Conservation (phyloP, 2,113 vertebrate species). For the Pseudonaja textilis region DNA sequence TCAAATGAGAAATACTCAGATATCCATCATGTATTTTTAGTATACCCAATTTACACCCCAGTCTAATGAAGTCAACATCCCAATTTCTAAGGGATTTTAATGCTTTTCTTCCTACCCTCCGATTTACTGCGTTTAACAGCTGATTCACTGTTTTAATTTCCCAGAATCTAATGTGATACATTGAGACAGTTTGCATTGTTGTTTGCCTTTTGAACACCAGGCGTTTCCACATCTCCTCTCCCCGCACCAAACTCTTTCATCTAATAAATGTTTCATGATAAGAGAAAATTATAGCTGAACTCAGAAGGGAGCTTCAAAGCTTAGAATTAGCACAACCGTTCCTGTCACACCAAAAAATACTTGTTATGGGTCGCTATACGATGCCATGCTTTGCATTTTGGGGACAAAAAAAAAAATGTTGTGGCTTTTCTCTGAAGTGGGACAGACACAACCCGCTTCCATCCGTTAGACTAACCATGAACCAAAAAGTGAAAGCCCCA, state of each 20-base stretch:
- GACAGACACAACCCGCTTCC: neutral
- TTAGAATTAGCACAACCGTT: neutral
- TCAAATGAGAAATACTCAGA: neutral
- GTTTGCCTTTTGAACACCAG: accelerated
- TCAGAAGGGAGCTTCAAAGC: slow-evolving; percentile 6
- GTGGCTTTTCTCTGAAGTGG: neutral
- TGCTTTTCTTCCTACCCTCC: neutral
- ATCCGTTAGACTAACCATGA: neutral
- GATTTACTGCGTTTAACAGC: accelerated
- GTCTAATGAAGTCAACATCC: neutral
- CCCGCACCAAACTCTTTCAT: neutral
- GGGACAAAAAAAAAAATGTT: neutral
- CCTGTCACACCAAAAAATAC: neutral
- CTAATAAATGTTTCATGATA: neutral
- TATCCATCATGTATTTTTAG: neutral
- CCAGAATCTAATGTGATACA: neutral
- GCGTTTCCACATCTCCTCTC: neutral
- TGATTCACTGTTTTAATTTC: slow-evolving; percentile 21
- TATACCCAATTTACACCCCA: neutral
- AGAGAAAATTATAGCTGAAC: slow-evolving; percentile 3
- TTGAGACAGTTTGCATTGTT: neutral
- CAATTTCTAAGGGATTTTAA: neutral
- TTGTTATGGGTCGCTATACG: neutral
- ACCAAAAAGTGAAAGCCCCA: neutral
- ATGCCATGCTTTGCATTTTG: neutral